Conservation (phyloP, 2,888 invertebrate genomes). For the Drosophila demipolita region DNA sequence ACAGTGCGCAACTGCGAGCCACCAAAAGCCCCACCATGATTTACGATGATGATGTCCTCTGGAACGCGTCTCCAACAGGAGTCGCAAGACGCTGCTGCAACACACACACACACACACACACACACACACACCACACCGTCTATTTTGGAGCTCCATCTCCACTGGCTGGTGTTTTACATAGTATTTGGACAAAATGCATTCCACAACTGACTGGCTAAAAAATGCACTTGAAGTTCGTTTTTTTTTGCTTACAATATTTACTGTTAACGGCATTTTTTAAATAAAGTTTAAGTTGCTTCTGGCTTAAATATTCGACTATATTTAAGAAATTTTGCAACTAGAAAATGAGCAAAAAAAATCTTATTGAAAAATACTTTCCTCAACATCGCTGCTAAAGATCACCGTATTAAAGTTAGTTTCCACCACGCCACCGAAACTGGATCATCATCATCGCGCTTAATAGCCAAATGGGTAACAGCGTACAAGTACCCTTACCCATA, state of each 20-base stretch:
- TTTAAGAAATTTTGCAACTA: not conserved
- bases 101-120: not conserved
- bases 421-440: slow-evolving; percentile 58
- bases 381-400: not conserved
- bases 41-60: slow-evolving; percentile 79
- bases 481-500: slow-evolving; percentile 7
- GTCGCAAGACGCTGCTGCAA: slow-evolving; percentile 38
- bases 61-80: slow-evolving; percentile 60
- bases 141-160: not conserved
- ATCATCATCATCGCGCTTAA: slow-evolving; percentile 51
- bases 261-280: not conserved
- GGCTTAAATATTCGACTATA: not conserved
- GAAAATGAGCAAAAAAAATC: not conserved
- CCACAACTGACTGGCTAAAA: slow-evolving; percentile 8
- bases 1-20: slow-evolving; percentile 25
- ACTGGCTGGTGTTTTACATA: slow-evolving; percentile 7
- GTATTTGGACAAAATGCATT: slow-evolving; percentile 21
- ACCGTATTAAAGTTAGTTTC: not conserved
- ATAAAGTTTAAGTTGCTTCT: not conserved
- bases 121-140: not conserved
- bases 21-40: slow-evolving; percentile 77
- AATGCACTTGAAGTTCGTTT: not conserved
- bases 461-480: slow-evolving; percentile 27
- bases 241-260: not conserved
- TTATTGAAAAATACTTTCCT: not conserved